A percentile compares a stretch with the other conserved stretches of the same genome.
phyloP scores from a whole-genome alignment of 37 sponge, comb jelly and placozoan species.

The Petrosia ficiformis region DNA sequence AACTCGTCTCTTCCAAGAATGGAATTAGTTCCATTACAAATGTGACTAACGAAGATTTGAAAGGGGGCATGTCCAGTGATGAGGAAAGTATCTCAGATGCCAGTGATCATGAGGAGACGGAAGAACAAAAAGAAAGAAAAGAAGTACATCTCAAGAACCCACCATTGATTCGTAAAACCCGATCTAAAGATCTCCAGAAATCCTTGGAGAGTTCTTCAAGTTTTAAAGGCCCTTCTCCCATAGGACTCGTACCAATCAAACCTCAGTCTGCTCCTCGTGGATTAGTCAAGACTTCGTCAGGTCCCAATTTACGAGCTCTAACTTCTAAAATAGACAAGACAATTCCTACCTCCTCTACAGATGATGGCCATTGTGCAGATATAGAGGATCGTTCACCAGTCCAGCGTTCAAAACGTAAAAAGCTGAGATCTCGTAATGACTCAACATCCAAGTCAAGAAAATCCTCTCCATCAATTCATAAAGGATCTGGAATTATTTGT shows the following conservation, averaged over 20 bases:
- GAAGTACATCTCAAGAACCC: not conserved
- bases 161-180: not conserved
- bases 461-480: not conserved
- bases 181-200: not conserved
- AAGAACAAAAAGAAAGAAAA: not conserved
- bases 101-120: not conserved
- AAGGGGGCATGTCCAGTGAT: not conserved
- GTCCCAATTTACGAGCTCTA: not conserved
- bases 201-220: not conserved
- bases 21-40: not conserved
- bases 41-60: not conserved
- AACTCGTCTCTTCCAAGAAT: slow-evolving; percentile 68
- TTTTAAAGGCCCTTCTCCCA: not conserved
- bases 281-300: not conserved
- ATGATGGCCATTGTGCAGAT: slow-evolving; percentile 59
- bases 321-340: not conserved
- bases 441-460: not conserved
- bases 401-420: slow-evolving; percentile 6
- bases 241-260: not conserved
- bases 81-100: slow-evolving; percentile 1
- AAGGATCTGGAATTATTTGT: slow-evolving; percentile 36
- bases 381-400: slow-evolving; percentile 55
- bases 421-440: slow-evolving; percentile 18
- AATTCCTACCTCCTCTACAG: not conserved
- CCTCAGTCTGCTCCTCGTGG: not conserved